A percentile compares a stretch with the other conserved stretches of the same genome.
Evolutionary conservation across 1,140 invertebrate genomes (phyloP).

Genomic region (Pectinophora gossypiella): DNA sequence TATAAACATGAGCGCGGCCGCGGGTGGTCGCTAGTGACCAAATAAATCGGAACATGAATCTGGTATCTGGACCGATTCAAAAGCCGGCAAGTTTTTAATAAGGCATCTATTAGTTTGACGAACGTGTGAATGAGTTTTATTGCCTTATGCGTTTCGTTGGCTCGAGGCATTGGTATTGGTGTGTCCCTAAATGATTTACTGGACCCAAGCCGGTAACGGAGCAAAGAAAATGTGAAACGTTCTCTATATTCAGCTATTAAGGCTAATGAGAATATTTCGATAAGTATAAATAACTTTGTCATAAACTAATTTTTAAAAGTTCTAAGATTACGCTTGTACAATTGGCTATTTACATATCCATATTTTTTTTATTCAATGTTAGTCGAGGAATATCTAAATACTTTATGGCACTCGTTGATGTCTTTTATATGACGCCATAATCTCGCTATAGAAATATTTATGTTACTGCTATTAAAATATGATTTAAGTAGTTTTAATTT

Average conservation of each 20-base stretch:
- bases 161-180: slow-evolving; percentile 50
- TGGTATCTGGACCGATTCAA: neutral
- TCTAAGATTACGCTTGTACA: neutral
- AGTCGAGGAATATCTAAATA: neutral
- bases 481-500: no score
- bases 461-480: no score
- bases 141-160: slow-evolving; percentile 53
- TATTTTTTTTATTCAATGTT: no score
- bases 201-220: slow-evolving; percentile 11
- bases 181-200: slow-evolving; percentile 63
- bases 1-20: no score
- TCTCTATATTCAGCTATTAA: neutral
- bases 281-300: neutral
- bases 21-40: slow-evolving; percentile 17
- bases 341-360: no score
- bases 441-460: no score
- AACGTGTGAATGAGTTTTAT: slow-evolving; percentile 72
- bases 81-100: slow-evolving; percentile 54
- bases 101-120: slow-evolving; percentile 63
- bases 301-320: neutral
- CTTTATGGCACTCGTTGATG: neutral
- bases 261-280: neutral
- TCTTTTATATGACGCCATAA: neutral
- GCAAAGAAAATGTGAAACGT: neutral
- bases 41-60: slow-evolving; percentile 45